Evolutionary conservation across 2,888 invertebrate species (phyloP).

Genomic region (Drosophila longiperda): DNA sequence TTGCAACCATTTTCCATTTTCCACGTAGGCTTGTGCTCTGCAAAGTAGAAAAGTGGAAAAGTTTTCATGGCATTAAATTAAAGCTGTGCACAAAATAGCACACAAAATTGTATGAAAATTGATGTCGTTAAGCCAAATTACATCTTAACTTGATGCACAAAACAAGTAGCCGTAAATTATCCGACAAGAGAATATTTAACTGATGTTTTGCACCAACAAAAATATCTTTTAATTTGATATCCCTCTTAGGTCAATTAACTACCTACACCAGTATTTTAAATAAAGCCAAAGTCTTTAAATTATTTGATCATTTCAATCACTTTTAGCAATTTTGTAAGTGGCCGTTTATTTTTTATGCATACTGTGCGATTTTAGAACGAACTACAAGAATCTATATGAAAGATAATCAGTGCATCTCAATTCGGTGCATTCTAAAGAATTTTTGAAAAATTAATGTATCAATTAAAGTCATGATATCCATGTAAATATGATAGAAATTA

Average conservation of each 20-base stretch:
- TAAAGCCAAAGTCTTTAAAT: neutral
- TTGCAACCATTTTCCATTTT: constrained; percentile 30
- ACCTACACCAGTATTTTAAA: no score
- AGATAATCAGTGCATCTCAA: no score
- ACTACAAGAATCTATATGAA: no score
- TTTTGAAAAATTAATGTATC: neutral
- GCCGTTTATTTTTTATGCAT: no score
- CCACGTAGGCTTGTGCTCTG: constrained; percentile 47
- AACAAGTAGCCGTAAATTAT: neutral
- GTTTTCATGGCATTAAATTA: constrained; percentile 51
- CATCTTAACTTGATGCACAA: neutral
- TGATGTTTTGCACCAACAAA: neutral
- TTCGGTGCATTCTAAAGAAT: neutral
- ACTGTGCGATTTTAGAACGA: no score
- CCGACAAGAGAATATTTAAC: constrained; percentile 2
- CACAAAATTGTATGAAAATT: constrained; percentile 32
- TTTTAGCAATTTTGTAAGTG: no score
- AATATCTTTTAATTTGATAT: neutral
- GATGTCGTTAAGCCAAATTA: constrained; percentile 3
- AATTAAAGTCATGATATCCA: neutral
- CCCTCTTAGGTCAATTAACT: neutral
- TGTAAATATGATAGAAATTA: neutral
- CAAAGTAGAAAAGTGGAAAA: constrained; percentile 58
- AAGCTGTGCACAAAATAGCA: constrained; percentile 36
- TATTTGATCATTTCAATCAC: no score